Evolutionary conservation across 2,888 invertebrate species (phyloP).

Genomic region (Apomyelois bistriatella): DNA sequence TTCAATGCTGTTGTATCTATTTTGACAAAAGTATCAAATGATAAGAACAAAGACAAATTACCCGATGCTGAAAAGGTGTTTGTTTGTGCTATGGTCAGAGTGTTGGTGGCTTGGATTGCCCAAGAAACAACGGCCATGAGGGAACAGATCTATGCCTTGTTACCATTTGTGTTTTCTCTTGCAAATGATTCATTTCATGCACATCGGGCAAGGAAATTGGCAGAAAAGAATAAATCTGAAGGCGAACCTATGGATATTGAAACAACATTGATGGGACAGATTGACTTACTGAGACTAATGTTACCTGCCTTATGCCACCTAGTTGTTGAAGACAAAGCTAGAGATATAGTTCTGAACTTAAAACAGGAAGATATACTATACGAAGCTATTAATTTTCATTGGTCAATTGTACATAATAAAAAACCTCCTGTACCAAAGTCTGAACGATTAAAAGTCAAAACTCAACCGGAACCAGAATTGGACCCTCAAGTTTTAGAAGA

Average conservation of each 20-base stretch:
- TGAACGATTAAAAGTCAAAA: conserved; percentile 86
- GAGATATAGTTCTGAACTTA: conserved; percentile 87
- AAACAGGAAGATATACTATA: conserved; percentile 90
- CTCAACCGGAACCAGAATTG: conserved; percentile 87
- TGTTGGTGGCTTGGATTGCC: conserved; percentile 93
- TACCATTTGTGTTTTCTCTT: conserved; percentile 89
- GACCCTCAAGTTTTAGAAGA: conserved; percentile 87
- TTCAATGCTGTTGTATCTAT: conserved; percentile 90
- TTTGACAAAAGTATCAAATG: conserved; percentile 85
- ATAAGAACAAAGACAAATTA: conserved; percentile 85
- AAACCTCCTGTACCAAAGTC: conserved; percentile 90
- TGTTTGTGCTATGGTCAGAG: conserved; percentile 91
- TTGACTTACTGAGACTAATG: conserved; percentile 89
- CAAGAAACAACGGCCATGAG: conserved; percentile 95
- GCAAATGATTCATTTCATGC: conserved; percentile 92
- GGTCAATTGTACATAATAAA: conserved; percentile 92
- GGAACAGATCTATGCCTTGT: conserved; percentile 87
- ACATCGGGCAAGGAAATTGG: conserved; percentile 82
- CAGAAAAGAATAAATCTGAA: conserved; percentile 83
- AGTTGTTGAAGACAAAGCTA: conserved; percentile 93
- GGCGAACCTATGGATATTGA: conserved; percentile 74
- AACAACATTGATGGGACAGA: conserved; percentile 71
- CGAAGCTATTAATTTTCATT: conserved; percentile 90
- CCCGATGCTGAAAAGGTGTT: conserved; percentile 87
- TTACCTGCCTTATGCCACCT: conserved; percentile 94